A percentile compares a stretch with the other conserved stretches of the same genome.
Evolutionary conservation across 2,888 invertebrate genomes (phyloP).

Genomic region (Dromius quadrimaculatus): DNA sequence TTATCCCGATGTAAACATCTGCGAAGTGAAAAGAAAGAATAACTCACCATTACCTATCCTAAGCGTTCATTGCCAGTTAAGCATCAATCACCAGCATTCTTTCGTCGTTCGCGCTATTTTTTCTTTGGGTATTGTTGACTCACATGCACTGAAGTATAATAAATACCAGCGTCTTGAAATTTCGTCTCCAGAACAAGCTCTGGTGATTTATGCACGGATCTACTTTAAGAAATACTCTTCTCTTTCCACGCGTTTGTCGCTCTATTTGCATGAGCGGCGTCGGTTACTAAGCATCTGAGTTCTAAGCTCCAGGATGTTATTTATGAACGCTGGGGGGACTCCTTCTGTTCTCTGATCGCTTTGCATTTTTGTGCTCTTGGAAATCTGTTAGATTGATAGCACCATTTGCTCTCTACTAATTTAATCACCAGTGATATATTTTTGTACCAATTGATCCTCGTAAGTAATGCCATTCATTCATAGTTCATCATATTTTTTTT

Average conservation of each 20-base stretch:
- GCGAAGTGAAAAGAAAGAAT: conserved; percentile 32
- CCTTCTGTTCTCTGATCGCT: conserved; percentile 8
- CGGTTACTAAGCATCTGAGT: conserved; percentile 20
- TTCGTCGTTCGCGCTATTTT: conserved; percentile 35
- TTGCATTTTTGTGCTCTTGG: conserved; percentile 16
- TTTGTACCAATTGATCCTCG: no score
- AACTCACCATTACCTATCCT: conserved; percentile 32
- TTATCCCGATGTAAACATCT: conserved; percentile 38
- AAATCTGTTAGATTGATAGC: conserved; percentile 27
- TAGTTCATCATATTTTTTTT: no score
- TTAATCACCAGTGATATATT: no score
- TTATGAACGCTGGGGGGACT: conserved; percentile 28
- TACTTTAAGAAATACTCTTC: conserved; percentile 51
- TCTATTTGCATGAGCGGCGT: conserved; percentile 48
- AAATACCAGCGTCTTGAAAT: conserved; percentile 46
- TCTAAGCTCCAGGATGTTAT: conserved; percentile 20
- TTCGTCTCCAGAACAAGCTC: conserved; percentile 43
- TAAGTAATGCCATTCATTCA: no score
- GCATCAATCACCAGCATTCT: conserved; percentile 42
- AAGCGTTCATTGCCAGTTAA: conserved; percentile 39
- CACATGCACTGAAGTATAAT: conserved; percentile 45
- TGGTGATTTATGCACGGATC: conserved; percentile 50
- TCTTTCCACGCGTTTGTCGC: conserved; percentile 43
- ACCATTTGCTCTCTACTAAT: conserved; percentile 21
- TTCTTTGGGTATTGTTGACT: conserved; percentile 34